A percentile compares a stretch with the other conserved stretches of the same genome.
phyloP scores from a whole-genome alignment of 2,888 invertebrate genomes.

The Drosophila diplacantha region DNA sequence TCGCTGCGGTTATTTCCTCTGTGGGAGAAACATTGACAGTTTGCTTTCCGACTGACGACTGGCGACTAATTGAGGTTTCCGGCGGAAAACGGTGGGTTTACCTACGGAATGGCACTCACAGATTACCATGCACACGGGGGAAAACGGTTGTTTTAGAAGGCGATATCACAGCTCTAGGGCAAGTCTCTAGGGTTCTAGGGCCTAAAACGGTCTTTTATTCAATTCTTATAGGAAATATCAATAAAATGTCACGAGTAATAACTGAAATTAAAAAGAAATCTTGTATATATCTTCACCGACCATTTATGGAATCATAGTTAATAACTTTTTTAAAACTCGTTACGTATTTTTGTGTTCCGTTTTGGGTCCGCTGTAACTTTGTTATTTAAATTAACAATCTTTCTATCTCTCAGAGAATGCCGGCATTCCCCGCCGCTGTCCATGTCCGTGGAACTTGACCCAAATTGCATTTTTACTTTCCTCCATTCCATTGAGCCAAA shows the following conservation, averaged over 20 bases:
- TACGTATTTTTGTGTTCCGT: not conserved
- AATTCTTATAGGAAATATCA: not conserved
- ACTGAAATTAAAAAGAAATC: not conserved
- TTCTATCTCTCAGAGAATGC: not conserved
- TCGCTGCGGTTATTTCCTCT: slow-evolving; percentile 9
- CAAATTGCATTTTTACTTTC: slow-evolving; percentile 29
- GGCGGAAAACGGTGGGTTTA: not conserved
- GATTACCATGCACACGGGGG: not conserved
- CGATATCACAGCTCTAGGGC: no score
- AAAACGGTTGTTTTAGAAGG: not conserved
- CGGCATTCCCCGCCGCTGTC: not conserved
- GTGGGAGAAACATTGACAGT: slow-evolving; percentile 8
- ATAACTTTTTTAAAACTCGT: not conserved
- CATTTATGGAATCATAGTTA: not conserved
- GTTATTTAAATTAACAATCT: slow-evolving; percentile 22
- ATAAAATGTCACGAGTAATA: not conserved
- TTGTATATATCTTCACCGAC: not conserved
- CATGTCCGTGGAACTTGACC: slow-evolving; percentile 7
- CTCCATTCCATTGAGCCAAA: slow-evolving; percentile 4
- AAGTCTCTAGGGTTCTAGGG: no score
- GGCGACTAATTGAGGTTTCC: slow-evolving; percentile 21
- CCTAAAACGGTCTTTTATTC: not conserved
- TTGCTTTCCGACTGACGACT: slow-evolving; percentile 2
- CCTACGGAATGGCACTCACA: not conserved
- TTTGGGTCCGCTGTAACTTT: not conserved